Conservation (phyloP, 1,140 invertebrate species). For the Diachasmimorpha longicaudata region DNA sequence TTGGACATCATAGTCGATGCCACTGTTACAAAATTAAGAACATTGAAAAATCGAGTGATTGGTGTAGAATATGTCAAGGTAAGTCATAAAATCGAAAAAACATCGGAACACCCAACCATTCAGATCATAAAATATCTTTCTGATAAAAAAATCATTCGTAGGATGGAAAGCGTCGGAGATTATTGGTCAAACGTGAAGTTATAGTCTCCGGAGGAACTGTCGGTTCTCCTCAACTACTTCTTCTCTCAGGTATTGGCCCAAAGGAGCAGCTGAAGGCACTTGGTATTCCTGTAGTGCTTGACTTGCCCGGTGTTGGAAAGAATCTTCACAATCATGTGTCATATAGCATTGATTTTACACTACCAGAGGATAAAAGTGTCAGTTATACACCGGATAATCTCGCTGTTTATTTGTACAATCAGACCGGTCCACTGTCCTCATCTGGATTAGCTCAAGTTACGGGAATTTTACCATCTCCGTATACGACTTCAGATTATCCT, state of each 20-base stretch:
- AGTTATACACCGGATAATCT: slow-evolving; percentile 22
- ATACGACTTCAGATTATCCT: slow-evolving; percentile 59
- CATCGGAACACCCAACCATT: neutral
- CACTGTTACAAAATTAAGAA: slow-evolving; percentile 65
- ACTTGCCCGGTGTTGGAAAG: slow-evolving; percentile 71
- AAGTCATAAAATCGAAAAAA: slow-evolving; percentile 7
- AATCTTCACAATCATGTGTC: slow-evolving; percentile 77
- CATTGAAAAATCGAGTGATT: slow-evolving; percentile 28
- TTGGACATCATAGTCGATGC: slow-evolving; percentile 74
- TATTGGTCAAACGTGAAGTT: slow-evolving; percentile 69
- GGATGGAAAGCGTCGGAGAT: slow-evolving; percentile 48
- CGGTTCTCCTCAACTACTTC: slow-evolving; percentile 73
- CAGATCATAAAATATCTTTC: neutral
- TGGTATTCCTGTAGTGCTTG: slow-evolving; percentile 70
- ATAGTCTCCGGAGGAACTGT: slow-evolving; percentile 73
- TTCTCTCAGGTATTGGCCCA: slow-evolving; percentile 79
- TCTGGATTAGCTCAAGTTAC: slow-evolving; percentile 72
- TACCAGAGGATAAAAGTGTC: slow-evolving; percentile 10
- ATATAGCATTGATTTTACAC: slow-evolving; percentile 39
- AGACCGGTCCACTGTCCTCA: slow-evolving; percentile 77
- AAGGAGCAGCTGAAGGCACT: slow-evolving; percentile 71
- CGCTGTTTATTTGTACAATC: slow-evolving; percentile 55
- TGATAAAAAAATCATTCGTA: slow-evolving; percentile 39
- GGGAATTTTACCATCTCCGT: slow-evolving; percentile 66
- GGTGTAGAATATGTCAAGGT: slow-evolving; percentile 42